Base-by-base conservation (phyloP, 64 coral and sea anemone species). In the Pocillopora damicornis region DNA sequence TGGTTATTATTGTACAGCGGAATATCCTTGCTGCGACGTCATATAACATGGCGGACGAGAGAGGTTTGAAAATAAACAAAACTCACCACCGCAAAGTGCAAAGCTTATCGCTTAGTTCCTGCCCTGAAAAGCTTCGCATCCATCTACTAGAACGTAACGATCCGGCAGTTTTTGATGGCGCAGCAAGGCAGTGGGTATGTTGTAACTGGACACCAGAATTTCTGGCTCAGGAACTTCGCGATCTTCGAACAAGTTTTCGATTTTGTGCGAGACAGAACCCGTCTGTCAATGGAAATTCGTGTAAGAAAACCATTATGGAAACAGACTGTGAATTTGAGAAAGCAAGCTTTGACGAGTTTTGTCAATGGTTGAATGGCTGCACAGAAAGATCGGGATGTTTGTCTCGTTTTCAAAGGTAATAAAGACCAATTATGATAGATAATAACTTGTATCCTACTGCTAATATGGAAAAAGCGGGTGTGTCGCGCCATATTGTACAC, bases 261-360 rank as follows among this genome's bases (percentile, higher is more conserved):
- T 92, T 95, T 84, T 99, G 79, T 34, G 56, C 88, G 13, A 87
- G 90, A 15, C 60, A 71, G 16, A 65, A 59, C 22, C 94, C 86
- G 18, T 56, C 66, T 22, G 18, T 68, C 20, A 88, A 90, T 78
- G 73, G 62, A 78, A 76, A 64, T 35, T 51, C 73, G n/a, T 51
- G n/a, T 0, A 83, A 77, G 13, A 87, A 74, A n/a, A 77, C 83
- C 11, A 76, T 93, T 11, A 99, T 95, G 90, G 97, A 99, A 57
- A 86, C 90, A 36, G 97, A 99, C 61, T 99, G 97, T 34, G 87
- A 91, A 35, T 99, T 92, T 45, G 58, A 87, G 60, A 74, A 93
- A 62, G 97, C 86, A 22, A 95, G 90, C 35, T 95, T 99, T 74
- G 12, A 61, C 6, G 90, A 99, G 22, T 99, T 95, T 81, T 80